Base-by-base conservation (phyloP, 2,888 invertebrate species). In the Orchesellides sinensis region DNA sequence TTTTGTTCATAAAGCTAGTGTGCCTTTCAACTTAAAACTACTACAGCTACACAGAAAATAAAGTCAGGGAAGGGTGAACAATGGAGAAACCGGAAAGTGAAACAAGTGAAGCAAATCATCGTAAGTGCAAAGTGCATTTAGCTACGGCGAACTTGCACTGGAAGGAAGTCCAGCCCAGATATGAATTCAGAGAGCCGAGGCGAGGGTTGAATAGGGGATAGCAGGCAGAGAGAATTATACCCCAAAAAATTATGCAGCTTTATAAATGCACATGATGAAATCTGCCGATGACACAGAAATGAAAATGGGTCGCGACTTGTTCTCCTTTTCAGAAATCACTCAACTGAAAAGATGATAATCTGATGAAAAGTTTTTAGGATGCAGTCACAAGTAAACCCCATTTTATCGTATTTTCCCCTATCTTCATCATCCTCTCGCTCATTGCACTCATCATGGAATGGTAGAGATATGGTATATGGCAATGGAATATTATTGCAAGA, bases 211-310 rank as follows among this genome's bases (percentile, higher is more conserved):
- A n/a, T n/a, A n/a, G n/a, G n/a, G n/a, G n/a, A n/a, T n/a, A n/a
- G n/a, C n/a, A n/a, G n/a, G n/a, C n/a, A n/a, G n/a, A 17, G 27
- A 32, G 35, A 25, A 49, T 35, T 12, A 66, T 35, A 47, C 49
- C 35, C 27, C 27, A 66, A 14, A 27, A 27, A 49, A 66, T 47
- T 27, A 49, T 35, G 12, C 5, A 8, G 5, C 35, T 49, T 12
- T n/a, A 10, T n/a, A 17, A 49, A 49, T 49, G 49, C 49, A 10
- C 17, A 4, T 19, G 21, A 29, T 19, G 23, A 29, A 61, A 47
- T 74, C 74, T 74, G 74, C 45, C 25, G 21, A 65, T 74, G 74
- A 74, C 74, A 74, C 74, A 74, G 63, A 63, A 74, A 74, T 63
- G 74, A 65, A 74, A 74, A 65, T 74, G 65, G 74, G 74, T 74